These are phyloP conservation scores for Hydrotaea diabolus DNA, from an alignment of 2,888 invertebrate genomes.

Conservation along the genomic window DNA sequence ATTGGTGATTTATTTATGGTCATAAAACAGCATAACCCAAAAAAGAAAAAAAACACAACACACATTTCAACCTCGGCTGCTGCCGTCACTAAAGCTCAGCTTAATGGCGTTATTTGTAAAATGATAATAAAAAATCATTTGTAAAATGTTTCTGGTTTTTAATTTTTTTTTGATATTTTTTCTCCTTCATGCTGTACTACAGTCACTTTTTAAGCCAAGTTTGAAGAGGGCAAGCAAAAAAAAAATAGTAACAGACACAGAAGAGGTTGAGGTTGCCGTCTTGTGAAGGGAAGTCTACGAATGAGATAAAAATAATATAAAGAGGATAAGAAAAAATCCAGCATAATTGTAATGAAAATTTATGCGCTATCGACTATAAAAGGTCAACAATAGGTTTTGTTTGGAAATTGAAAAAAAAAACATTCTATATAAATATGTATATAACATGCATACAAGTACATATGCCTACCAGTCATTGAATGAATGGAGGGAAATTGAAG, in stretches of 20 bases:
- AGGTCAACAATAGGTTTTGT: constrained; percentile 49
- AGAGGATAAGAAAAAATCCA: constrained; percentile 1
- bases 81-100: background rate
- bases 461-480: too few species aligned
- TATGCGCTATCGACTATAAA: constrained; percentile 41
- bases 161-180: background rate
- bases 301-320: background rate
- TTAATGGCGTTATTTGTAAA: constrained; percentile 42
- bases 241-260: background rate
- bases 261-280: background rate
- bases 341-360: constrained; percentile 56
- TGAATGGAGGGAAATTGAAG: too few species aligned
- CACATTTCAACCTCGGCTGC: background rate
- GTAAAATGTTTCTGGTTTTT: constrained; percentile 14
- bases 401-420: constrained; percentile 2
- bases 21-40: background rate
- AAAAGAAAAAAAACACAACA: background rate
- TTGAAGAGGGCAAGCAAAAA: background rate
- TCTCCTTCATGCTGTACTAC: background rate
- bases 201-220: background rate
- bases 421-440: constrained; percentile 2
- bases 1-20: constrained; percentile 48
- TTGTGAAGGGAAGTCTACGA: background rate
- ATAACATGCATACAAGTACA: background rate
- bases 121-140: constrained; percentile 44